Percentiles rank a stretch among this genome's conserved stretches.
These are phyloP conservation scores for Anhinga anhinga DNA, from an alignment of 2,113 vertebrate species.

Conservation along the genomic window DNA sequence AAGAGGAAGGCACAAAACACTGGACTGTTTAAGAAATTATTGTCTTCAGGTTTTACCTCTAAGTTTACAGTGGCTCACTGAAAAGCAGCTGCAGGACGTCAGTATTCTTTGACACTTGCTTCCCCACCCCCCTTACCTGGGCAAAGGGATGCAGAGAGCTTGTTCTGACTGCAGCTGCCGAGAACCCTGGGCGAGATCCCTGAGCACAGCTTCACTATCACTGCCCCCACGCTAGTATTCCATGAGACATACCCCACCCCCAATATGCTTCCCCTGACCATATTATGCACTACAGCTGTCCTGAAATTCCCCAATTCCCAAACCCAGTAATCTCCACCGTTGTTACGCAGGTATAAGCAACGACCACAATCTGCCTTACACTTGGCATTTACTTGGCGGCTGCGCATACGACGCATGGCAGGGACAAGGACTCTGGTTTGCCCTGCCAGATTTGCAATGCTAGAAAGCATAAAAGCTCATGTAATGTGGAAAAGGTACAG, in stretches of 20 bases:
- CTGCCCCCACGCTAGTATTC: neutral
- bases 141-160: neutral
- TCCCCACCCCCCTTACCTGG: neutral
- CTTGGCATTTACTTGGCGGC: neutral
- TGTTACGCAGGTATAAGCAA: neutral
- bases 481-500: neutral
- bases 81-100: neutral
- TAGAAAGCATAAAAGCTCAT: neutral
- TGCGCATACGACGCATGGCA: fast-evolving
- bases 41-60: neutral
- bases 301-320: neutral
- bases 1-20: neutral
- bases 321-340: fast-evolving
- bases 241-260: neutral
- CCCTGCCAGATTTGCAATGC: neutral
- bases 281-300: neutral
- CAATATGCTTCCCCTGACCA: neutral
- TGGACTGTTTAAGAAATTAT: neutral
- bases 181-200: fast-evolving
- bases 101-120: neutral
- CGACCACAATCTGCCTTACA: fast-evolving
- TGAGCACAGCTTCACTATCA: fast-evolving
- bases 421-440: neutral
- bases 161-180: neutral
- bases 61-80: neutral